Conservation (phyloP, 2,888 invertebrate species). For the Physocephala rufipes region DNA sequence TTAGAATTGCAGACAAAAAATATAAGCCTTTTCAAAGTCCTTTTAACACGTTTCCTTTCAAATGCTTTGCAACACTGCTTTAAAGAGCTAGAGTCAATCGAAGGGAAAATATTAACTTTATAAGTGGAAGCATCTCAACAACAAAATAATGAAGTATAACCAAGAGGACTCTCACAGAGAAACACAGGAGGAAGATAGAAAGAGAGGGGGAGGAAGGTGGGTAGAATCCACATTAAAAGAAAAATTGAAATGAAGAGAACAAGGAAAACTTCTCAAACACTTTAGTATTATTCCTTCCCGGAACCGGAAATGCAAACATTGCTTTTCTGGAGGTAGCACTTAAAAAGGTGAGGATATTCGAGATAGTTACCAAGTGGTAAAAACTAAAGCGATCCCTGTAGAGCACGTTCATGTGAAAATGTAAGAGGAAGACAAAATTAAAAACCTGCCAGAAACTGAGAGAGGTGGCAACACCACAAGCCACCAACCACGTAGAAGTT, state of each 20-base stretch:
- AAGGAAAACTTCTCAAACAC: conserved; percentile 10
- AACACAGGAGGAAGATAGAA: not conserved
- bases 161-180: not conserved
- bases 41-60: not conserved
- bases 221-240: not conserved
- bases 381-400: conserved; percentile 13
- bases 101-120: no score
- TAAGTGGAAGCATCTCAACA: no score
- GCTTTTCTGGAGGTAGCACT: conserved; percentile 24
- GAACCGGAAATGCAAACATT: conserved; percentile 30
- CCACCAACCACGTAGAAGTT: no score
- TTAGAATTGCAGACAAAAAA: not conserved
- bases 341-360: conserved; percentile 10
- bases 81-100: no score
- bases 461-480: not conserved
- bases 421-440: not conserved
- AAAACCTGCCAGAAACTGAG: not conserved
- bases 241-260: not conserved
- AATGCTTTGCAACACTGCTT: no score
- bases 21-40: not conserved
- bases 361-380: not conserved
- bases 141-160: no score
- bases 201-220: not conserved
- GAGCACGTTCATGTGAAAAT: conserved; percentile 5
- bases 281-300: conserved; percentile 26